Evolutionary conservation across 2,888 invertebrate genomes (phyloP).

Genomic region (Junonia oenone): DNA sequence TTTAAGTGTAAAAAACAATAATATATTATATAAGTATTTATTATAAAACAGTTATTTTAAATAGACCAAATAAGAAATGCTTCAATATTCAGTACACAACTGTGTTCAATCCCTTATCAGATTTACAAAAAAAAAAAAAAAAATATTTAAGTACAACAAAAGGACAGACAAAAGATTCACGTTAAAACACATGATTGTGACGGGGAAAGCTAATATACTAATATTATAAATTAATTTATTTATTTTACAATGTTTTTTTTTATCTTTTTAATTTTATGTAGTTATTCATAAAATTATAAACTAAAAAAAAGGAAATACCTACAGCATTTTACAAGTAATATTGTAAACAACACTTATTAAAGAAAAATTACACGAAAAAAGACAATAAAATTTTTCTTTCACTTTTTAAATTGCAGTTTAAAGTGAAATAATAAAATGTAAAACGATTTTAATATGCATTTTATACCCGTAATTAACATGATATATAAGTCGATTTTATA

Average conservation of each 20-base stretch:
- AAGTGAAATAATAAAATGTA: too few species aligned
- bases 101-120: neutral
- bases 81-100: too few species aligned
- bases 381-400: too few species aligned
- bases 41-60: neutral
- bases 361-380: too few species aligned
- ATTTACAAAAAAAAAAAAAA: neutral
- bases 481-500: neutral
- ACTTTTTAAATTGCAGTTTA: too few species aligned
- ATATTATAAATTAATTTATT: neutral
- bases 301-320: too few species aligned
- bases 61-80: too few species aligned
- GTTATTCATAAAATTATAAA: too few species aligned
- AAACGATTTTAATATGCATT: neutral
- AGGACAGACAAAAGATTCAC: neutral
- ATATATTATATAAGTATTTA: neutral
- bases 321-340: too few species aligned
- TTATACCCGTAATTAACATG: neutral
- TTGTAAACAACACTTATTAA: too few species aligned
- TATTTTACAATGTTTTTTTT: neutral
- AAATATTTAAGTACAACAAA: neutral
- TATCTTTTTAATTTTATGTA: neutral
- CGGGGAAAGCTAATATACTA: neutral
- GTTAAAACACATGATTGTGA: neutral
- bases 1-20: too few species aligned